phyloP scores from a whole-genome alignment of 2,888 invertebrate genomes.

The Ennomos erosarius region DNA sequence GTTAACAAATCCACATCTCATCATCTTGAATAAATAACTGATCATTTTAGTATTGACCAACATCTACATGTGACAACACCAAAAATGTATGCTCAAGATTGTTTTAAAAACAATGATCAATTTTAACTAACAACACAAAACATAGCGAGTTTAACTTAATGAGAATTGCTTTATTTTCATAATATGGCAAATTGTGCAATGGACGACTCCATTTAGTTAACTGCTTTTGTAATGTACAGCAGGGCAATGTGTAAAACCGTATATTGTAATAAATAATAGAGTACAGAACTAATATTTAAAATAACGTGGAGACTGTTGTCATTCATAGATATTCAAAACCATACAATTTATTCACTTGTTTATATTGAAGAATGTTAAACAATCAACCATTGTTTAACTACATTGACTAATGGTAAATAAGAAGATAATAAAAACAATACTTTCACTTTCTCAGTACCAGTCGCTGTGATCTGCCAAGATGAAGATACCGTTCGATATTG shows the following conservation, averaged over 20 bases:
- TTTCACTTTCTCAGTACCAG: slow-evolving; percentile 11
- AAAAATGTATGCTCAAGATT: slow-evolving; percentile 62
- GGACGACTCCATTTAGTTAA: no score
- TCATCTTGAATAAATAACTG: slow-evolving; percentile 51
- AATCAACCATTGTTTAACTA: slow-evolving; percentile 38
- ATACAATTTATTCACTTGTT: slow-evolving; percentile 53
- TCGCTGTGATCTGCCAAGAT: slow-evolving; percentile 45
- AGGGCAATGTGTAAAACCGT: no score
- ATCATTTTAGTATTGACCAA: slow-evolving; percentile 47
- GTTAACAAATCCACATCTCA: no score
- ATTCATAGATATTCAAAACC: slow-evolving; percentile 14
- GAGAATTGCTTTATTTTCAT: slow-evolving; percentile 53
- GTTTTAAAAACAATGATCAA: slow-evolving; percentile 64
- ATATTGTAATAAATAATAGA: background rate
- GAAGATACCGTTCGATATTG: slow-evolving; percentile 42
- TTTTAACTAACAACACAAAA: slow-evolving; percentile 49
- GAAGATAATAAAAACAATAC: slow-evolving; percentile 56
- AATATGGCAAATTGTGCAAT: slow-evolving; percentile 28
- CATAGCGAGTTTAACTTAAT: slow-evolving; percentile 39
- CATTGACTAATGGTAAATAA: background rate
- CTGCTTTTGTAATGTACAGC: no score
- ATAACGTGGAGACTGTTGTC: background rate
- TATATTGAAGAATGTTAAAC: slow-evolving; percentile 42
- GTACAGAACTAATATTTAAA: background rate
- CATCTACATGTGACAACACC: slow-evolving; percentile 35